A percentile compares a stretch with the other conserved stretches of the same genome.
Evolutionary conservation across 2,797 vertebrate species (phyloP).

Genomic region (Pyrocephalus nanus): DNA sequence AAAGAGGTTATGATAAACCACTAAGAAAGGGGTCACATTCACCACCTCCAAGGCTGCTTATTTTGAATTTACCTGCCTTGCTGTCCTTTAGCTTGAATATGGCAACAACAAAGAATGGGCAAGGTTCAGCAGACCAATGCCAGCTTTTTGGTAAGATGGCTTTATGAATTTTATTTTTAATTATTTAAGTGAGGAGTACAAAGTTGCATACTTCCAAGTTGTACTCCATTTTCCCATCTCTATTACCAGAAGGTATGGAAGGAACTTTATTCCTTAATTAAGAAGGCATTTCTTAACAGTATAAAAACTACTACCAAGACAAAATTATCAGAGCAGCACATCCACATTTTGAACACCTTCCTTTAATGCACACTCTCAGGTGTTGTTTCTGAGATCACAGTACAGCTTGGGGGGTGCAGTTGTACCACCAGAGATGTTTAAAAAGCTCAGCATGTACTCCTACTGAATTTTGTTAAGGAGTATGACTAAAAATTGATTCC

Average conservation of each 20-base stretch:
- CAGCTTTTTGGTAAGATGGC: background rate
- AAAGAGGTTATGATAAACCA: background rate
- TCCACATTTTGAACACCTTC: background rate
- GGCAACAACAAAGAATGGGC: background rate
- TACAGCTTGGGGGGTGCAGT: background rate
- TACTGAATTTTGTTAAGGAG: background rate
- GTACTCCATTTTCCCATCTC: background rate
- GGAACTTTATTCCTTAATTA: background rate
- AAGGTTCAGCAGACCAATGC: background rate
- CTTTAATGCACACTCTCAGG: background rate
- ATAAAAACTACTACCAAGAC: background rate
- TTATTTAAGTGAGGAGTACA: background rate
- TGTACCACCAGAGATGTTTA: background rate
- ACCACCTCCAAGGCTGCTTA: background rate
- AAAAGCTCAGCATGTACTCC: background rate
- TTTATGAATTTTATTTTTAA: background rate
- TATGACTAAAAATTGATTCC: background rate
- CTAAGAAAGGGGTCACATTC: background rate
- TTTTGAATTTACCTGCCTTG: background rate
- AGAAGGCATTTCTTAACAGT: background rate
- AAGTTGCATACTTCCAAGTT: background rate
- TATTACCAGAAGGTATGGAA: background rate
- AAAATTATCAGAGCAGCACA: background rate
- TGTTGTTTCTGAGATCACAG: background rate
- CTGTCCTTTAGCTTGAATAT: background rate